Base-by-base conservation (phyloP, 2,797 vertebrate genomes). In the Erethizon dorsatum region DNA sequence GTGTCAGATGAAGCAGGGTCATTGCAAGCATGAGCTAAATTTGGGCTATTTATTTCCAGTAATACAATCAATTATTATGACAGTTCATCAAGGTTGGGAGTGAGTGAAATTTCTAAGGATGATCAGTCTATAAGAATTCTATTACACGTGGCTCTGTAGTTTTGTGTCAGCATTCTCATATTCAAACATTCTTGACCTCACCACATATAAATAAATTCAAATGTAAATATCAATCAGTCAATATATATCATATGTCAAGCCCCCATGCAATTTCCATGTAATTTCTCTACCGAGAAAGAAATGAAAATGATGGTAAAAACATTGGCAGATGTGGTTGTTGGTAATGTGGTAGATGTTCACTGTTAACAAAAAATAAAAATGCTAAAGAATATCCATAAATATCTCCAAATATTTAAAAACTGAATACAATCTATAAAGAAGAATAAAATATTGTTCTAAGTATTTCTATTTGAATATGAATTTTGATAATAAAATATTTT, bases 41-140 rank as follows among this genome's bases (percentile, higher is more conserved):
- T 94, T 75, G n/a, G 80, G 77, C 93, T 97, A 89, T 93, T 98
- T 98, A 91, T 97, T 98, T 97, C 83, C 22, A 17, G 83, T 97
- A 97, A 97, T 95, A 96, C 54, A 96, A 97, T 97, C 95, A 97
- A 94, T 97, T 97, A 97, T 96, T 91, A 94, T 97, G 97, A 97
- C 94, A 97, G 93, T 92, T 95, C 90, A 96, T 92, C 90, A 89
- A 89, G 92, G 79, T 82, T 96, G 94, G 22, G 56, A 97, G 82
- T 71, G 90, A 94, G 86, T 69, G 88, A 97, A 97, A 96, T 95
- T 95, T 95, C 75, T 95, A 88, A 95, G 65, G 63, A 83, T 88
- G 15, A 33, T 88, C 13, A 26, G 88, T 97, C 96, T 97, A 67
- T 95, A 87, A 93, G 83, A 96, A 96, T 97, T 95, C 83, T 83